These are phyloP conservation scores for Andrena cerasifolii DNA, from an alignment of 1,140 invertebrate species.

Conservation along the genomic window DNA sequence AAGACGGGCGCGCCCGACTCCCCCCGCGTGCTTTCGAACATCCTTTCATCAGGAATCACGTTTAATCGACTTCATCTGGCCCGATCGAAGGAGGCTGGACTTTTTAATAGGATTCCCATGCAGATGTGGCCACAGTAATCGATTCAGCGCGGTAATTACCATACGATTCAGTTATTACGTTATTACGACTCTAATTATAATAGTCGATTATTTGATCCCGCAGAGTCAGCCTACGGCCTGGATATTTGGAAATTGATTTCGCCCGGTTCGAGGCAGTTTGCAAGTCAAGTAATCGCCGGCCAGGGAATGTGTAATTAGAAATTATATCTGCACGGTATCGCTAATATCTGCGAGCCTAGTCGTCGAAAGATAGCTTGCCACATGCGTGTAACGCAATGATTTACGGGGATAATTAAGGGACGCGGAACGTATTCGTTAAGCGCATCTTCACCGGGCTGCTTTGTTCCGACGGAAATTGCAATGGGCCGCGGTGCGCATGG, in stretches of 20 bases:
- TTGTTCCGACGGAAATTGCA: neutral
- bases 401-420: neutral
- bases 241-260: conserved; percentile 34
- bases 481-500: neutral
- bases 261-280: neutral
- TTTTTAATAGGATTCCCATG: conserved; percentile 25
- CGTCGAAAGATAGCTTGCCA: neutral
- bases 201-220: neutral
- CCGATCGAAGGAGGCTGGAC: neutral
- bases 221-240: neutral
- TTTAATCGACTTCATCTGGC: neutral
- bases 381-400: neutral
- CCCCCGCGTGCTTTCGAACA: neutral
- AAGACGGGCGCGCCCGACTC: too few species aligned
- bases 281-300: conserved; percentile 22
- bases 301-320: conserved; percentile 25
- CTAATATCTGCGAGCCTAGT: neutral
- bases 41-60: neutral
- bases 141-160: neutral
- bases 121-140: neutral
- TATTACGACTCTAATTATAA: conserved; percentile 5
- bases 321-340: neutral
- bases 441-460: neutral
- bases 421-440: neutral
- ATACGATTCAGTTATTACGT: conserved; percentile 12